Percentiles rank a stretch among this genome's conserved stretches.
Evolutionary conservation across 2,888 invertebrate genomes (phyloP).

Genomic region (Aproaerema taeniolella): DNA sequence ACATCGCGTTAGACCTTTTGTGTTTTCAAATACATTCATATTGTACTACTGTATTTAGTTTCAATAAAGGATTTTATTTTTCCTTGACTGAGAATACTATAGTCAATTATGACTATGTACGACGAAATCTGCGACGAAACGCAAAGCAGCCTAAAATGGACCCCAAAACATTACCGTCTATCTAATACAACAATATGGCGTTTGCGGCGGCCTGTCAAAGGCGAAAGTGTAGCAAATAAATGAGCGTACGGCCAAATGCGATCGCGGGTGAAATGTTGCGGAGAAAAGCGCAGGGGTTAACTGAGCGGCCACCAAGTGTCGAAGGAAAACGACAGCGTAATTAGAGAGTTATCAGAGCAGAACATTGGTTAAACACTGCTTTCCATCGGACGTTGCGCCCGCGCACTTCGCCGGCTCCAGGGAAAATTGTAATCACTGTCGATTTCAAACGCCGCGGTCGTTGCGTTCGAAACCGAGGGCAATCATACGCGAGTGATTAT

Average conservation of each 20-base stretch:
- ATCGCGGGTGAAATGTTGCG: constrained; percentile 58
- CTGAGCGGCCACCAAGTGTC: constrained; percentile 56
- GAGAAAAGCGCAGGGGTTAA: constrained; percentile 69
- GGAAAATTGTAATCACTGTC: constrained; percentile 77
- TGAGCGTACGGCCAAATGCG: constrained; percentile 45
- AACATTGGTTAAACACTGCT: constrained; percentile 76
- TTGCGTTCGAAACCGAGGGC: constrained; percentile 51
- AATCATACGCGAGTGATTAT: constrained; percentile 35
- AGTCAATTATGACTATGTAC: no score
- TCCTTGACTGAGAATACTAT: no score
- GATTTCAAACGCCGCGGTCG: constrained; percentile 67
- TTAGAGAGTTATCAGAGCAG: constrained; percentile 75
- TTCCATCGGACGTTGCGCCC: constrained; percentile 75
- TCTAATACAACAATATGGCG: constrained; percentile 37
- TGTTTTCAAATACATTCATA: no score
- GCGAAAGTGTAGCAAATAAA: constrained; percentile 68
- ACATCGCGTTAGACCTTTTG: no score
- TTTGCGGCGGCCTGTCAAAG: constrained; percentile 35
- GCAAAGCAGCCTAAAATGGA: no score
- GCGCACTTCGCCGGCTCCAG: constrained; percentile 62
- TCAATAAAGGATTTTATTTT: no score
- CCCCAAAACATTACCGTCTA: no score
- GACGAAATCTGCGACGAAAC: no score
- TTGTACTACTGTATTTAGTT: no score
- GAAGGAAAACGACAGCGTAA: constrained; percentile 69